Conservation (phyloP, 2,113 vertebrate species). For the Orthonyx spaldingii region DNA sequence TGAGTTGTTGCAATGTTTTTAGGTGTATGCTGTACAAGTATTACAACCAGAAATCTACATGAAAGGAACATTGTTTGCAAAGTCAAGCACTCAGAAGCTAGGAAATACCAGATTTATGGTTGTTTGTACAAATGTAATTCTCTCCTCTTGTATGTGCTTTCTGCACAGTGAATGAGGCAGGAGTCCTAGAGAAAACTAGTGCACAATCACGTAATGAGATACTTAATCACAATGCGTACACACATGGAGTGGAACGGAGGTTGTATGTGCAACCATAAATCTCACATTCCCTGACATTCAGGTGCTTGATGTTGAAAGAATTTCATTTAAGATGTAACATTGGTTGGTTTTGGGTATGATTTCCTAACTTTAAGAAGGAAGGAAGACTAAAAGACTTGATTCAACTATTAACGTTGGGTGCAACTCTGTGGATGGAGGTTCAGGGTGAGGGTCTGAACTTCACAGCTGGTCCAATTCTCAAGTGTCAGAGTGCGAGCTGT, state of each 20-base stretch:
- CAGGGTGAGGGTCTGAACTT: neutral
- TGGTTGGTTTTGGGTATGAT: neutral
- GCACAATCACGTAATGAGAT: neutral
- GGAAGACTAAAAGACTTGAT: neutral
- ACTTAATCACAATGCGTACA: neutral
- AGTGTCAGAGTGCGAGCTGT: rapidly evolving
- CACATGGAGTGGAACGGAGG: neutral
- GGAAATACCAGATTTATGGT: constrained; percentile 24
- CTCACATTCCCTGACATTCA: neutral
- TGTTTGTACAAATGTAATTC: constrained; percentile 16
- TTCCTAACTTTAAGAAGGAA: neutral
- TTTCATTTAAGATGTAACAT: neutral
- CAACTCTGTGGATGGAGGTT: neutral
- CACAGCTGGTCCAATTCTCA: neutral
- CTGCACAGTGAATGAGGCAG: neutral
- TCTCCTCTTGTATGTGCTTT: neutral
- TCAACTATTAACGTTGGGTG: neutral
- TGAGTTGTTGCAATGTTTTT: neutral
- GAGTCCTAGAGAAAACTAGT: neutral
- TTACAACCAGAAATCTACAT: neutral
- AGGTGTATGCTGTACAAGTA: neutral
- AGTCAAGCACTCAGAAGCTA: constrained; percentile 9
- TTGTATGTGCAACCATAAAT: neutral
- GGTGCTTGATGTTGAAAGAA: neutral
- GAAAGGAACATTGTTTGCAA: constrained; percentile 21